Evolutionary conservation across 2,888 invertebrate genomes (phyloP), one percentile per base, ranked within the genome.

Genomic region (Drosophila multiciliata): DNA sequence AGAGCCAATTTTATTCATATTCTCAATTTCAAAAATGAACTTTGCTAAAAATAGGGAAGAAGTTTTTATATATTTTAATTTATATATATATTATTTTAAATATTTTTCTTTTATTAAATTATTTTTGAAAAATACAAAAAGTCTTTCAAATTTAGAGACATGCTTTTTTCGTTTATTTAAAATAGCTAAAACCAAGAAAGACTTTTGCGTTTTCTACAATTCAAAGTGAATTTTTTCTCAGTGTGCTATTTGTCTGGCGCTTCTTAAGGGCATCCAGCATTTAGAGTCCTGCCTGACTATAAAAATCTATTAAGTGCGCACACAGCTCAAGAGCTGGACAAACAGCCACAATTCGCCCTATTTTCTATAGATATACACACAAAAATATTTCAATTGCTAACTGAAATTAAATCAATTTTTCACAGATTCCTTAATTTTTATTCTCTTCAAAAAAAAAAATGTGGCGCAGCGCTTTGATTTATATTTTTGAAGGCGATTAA

Each of bases 251-350:
- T 45, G 45, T 23, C 8, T 15, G 23, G 45, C 45, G 15, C 15
- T 45, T 0, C 23, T 23, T 15, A 12, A 12, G 36, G 32, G 20
- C 38, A 38, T 52, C 42, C 75, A 55, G 40, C 23, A 42, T 54
- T 53, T 20, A 23, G 33, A 15, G 26, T 55, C 32, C 38, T 49
- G 45, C 57, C 49, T 83, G 84, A 82, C 90, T 91, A 91, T 91
- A 88, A 83, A 90, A 79, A 81, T 89, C 91, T 86, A 91, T 90
- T 90, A 90, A 90, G 91, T 91, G 82, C 83, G 81, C 90, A 87
- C 75, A 89, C 87, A 85, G 71, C 73, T 74, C 67, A 57, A 79
- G 88, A 58, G 75, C 78, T 74, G 58, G 40, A 42, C 66, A 87
- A 87, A 89, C 65, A 87, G 57, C 62, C 42, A n/a, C 33, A 53